Conservation (phyloP, 2,888 invertebrate species). For the Andricus curvator region DNA sequence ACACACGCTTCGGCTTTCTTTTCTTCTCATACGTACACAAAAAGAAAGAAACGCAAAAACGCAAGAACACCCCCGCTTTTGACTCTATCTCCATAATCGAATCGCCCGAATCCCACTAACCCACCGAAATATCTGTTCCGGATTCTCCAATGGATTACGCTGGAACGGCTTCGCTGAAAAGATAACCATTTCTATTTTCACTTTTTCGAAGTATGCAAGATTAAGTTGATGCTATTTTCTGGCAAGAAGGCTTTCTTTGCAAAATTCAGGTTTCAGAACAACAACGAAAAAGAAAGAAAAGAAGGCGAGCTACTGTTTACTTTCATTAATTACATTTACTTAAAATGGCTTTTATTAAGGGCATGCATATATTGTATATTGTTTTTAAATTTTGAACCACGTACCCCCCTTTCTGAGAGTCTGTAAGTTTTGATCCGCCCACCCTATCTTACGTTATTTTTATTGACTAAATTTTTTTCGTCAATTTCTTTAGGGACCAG, state of each 20-base stretch:
- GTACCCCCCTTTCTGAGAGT: too few species aligned
- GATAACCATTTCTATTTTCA: background rate
- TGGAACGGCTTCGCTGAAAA: background rate
- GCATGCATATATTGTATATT: too few species aligned
- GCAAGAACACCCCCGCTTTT: conserved; percentile 15
- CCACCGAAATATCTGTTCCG: background rate
- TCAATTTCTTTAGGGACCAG: too few species aligned
- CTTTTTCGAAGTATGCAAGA: background rate
- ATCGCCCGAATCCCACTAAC: conserved; percentile 20
- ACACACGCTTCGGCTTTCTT: background rate
- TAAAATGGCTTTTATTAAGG: too few species aligned
- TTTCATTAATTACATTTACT: too few species aligned
- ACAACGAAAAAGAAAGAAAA: too few species aligned
- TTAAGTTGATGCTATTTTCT: background rate
- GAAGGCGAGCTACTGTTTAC: too few species aligned
- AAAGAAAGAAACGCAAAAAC: background rate
- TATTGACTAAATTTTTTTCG: too few species aligned
- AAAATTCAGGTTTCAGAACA: too few species aligned
- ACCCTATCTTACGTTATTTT: too few species aligned
- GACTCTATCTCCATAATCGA: conserved; percentile 36
- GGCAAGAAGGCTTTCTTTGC: background rate
- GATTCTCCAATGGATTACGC: conserved; percentile 19
- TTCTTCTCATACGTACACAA: background rate
- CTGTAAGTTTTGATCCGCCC: too few species aligned
- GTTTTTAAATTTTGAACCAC: too few species aligned